Conservation (phyloP, 2,797 vertebrate species). For the Phalanger gymnotis region DNA sequence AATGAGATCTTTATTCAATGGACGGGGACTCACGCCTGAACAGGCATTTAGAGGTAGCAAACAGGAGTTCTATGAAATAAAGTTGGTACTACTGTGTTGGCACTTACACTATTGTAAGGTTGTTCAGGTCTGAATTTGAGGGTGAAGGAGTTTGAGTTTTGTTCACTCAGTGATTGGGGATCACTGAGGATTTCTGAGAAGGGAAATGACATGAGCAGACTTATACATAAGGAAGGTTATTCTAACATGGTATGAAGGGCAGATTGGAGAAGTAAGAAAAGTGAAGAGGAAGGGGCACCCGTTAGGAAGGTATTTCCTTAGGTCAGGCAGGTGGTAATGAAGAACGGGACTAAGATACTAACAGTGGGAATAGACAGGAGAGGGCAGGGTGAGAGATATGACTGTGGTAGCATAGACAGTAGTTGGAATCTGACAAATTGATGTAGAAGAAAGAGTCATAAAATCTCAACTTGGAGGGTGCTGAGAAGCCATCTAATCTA, state of each 20-base stretch:
- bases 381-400: not conserved
- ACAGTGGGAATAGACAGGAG: constrained; percentile 22
- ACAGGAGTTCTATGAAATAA: not conserved
- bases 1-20: not conserved
- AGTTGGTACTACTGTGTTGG: no score
- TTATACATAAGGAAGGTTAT: constrained; percentile 38
- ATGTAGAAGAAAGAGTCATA: not conserved
- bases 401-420: not conserved
- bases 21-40: not conserved
- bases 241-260: constrained; percentile 14
- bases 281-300: constrained; percentile 6
- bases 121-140: not conserved
- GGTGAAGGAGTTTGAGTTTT: not conserved
- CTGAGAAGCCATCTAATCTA: not conserved
- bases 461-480: not conserved
- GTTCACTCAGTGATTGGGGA: not conserved
- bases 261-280: constrained; percentile 3
- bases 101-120: not conserved
- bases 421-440: not conserved
- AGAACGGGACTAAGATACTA: constrained; percentile 24
- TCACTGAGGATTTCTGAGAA: constrained; percentile 1
- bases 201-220: not conserved
- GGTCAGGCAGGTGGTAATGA: constrained; percentile 12
- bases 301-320: constrained; percentile 4
- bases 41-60: not conserved